Base-by-base conservation (phyloP, 2,797 vertebrate species). In the Peromyscus attwateri region DNA sequence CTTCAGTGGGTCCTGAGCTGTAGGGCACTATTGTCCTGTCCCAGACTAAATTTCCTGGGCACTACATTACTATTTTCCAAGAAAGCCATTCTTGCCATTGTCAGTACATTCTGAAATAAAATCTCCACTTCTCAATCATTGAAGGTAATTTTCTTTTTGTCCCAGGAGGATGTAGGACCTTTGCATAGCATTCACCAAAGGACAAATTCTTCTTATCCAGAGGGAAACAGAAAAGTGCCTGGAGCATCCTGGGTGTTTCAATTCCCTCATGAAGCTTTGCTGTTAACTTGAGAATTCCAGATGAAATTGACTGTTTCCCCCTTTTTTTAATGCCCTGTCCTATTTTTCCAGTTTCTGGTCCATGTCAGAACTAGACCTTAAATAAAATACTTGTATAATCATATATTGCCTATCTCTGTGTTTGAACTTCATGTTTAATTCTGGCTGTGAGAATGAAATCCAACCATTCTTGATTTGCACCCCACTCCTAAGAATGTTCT, bases 261-360 rank as follows among this genome's bases (percentile, higher is more conserved):
- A 89, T 94, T 94, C 89, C 93, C 62, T 81, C 80, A 77, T 40
- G 68, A 95, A 71, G 31, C n/a, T 93, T 89, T 94, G 87, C 55
- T 92, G 80, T n/a, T 55, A 94, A 76, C 37, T 76, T 80, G 46
- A 89, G 80, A 92, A 91, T 55, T 87, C 52, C 84, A 90, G 31
- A 62, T 92, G 60, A 96, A 85, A 1, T 55, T 81, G 60, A 27
- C 21, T 88, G 73, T 21, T 84, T 76, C 16, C 4, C 9, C 2
- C 8, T 23, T 8, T 23, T 80, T 49, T 52, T 34, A 76, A 66
- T 88, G 60, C n/a, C 88, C 68, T 87, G 66, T 88, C 29, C n/a
- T 7, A 64, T 87, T 21, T 66, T 87, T 21, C 23, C 79, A 73
- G 49, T 62, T 92, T 96, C 19, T 57, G n/a, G 40, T n/a, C 31